Conservation (phyloP, 1,140 invertebrate species). For the Papilio glaucus region DNA sequence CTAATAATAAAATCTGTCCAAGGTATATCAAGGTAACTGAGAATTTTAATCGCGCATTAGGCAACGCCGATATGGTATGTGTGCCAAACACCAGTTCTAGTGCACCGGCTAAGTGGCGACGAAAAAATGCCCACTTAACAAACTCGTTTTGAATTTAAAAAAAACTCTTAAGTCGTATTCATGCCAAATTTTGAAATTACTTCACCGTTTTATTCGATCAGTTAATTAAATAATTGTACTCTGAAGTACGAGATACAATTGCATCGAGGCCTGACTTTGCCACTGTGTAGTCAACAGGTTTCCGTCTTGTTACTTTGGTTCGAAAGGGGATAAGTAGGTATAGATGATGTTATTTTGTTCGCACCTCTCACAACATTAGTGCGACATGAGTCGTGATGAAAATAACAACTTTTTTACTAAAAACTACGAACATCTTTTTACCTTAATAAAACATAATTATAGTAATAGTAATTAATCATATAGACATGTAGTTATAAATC, state of each 20-base stretch:
- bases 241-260: too few species aligned
- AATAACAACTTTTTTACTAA: neutral
- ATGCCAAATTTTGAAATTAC: neutral
- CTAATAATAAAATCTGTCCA: conserved; percentile 9
- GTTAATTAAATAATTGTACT: too few species aligned
- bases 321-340: neutral
- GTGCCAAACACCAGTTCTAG: conserved; percentile 22
- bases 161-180: neutral
- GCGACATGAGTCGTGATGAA: neutral
- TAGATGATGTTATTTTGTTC: neutral
- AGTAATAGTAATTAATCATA: conserved; percentile 3
- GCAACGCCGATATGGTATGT: conserved; percentile 24
- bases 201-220: neutral
- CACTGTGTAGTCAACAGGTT: neutral
- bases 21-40: conserved; percentile 28
- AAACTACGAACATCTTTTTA: neutral
- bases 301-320: neutral
- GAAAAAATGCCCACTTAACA: conserved; percentile 22
- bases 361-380: neutral
- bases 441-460: neutral
- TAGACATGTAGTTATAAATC: neutral
- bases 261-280: too few species aligned
- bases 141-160: conserved; percentile 4
- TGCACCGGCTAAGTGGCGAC: neutral
- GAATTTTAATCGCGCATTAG: conserved; percentile 7